Conservation (phyloP, 2,797 vertebrate species). For the Clarias fuscus region DNA sequence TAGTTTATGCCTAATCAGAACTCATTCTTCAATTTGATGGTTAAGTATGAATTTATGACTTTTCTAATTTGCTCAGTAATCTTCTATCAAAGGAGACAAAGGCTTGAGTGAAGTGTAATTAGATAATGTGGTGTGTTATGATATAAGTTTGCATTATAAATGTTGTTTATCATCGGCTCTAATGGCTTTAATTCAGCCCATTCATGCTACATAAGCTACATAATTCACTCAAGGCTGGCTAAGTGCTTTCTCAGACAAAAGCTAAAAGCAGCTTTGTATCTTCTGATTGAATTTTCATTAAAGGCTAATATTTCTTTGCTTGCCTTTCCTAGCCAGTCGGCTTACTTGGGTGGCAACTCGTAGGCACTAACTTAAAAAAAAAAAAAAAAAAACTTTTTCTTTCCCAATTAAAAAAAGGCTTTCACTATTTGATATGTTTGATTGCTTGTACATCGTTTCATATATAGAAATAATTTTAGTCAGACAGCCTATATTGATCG, state of each 20-base stretch:
- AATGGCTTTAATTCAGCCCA: slow-evolving; percentile 57
- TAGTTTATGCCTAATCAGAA: slow-evolving; percentile 29
- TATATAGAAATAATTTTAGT: not conserved
- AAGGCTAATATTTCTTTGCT: slow-evolving; percentile 52
- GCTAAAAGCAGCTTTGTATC: slow-evolving; percentile 50
- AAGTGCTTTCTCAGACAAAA: slow-evolving; percentile 61
- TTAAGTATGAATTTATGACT: slow-evolving; percentile 43
- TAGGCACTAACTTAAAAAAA: not conserved
- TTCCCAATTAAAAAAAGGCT: not conserved
- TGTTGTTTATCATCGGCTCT: slow-evolving; percentile 58
- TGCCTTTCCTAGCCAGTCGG: slow-evolving; percentile 40
- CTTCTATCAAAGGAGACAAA: slow-evolving; percentile 53
- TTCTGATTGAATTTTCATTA: slow-evolving; percentile 60
- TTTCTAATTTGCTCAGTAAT: slow-evolving; percentile 56
- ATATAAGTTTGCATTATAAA: slow-evolving; percentile 56
- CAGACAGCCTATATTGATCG: not conserved
- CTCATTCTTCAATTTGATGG: slow-evolving; percentile 43
- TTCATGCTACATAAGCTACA: slow-evolving; percentile 54
- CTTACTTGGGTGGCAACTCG: slow-evolving; percentile 25
- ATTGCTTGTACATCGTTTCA: not conserved
- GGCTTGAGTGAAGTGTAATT: slow-evolving; percentile 57
- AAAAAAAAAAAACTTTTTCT: too few relatives aligned
- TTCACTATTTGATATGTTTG: not conserved
- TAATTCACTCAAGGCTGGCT: slow-evolving; percentile 59
- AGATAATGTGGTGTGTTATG: slow-evolving; percentile 58